Conservation (phyloP, 2,888 invertebrate species). For the Myopa testacea region DNA sequence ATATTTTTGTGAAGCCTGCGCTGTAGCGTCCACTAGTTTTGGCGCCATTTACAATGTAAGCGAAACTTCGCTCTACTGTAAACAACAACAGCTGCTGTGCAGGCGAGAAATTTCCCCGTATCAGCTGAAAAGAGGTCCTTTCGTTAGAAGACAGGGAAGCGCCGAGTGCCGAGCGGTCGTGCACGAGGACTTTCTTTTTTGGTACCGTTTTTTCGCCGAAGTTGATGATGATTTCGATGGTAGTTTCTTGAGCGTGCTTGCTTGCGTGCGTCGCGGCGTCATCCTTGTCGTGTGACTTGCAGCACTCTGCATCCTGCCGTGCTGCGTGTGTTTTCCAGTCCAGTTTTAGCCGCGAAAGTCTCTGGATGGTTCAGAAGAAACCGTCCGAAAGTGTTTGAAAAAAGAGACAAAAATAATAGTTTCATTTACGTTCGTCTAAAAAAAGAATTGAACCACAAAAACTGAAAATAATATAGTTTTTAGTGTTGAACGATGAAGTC, state of each 20-base stretch:
- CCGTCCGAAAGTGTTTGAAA: background rate
- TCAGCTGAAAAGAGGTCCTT: background rate
- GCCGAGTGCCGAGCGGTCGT: background rate
- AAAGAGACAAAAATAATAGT: background rate
- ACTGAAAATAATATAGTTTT: background rate
- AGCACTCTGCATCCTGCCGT: constrained; percentile 22
- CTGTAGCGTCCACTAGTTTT: constrained; percentile 1
- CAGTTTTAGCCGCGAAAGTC: constrained; percentile 35
- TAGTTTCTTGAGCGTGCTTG: constrained; percentile 27
- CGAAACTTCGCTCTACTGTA: background rate
- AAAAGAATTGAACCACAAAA: too few relatives aligned
- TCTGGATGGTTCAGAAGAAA: constrained; percentile 21
- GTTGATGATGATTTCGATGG: constrained; percentile 32
- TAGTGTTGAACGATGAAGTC: background rate
- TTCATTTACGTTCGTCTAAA: too few relatives aligned
- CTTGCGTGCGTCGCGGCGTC: background rate
- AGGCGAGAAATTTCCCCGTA: constrained; percentile 10
- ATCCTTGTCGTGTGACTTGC: constrained; percentile 14
- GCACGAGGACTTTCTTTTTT: background rate
- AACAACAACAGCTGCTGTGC: constrained; percentile 26
- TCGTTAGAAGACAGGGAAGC: background rate
- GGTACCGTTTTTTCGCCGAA: constrained; percentile 15
- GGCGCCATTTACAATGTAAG: constrained; percentile 22
- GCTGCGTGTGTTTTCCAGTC: constrained; percentile 29
- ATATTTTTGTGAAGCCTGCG: constrained; percentile 11